Base-by-base conservation (phyloP, 2,888 invertebrate species). In the Xestia sexstrigata region DNA sequence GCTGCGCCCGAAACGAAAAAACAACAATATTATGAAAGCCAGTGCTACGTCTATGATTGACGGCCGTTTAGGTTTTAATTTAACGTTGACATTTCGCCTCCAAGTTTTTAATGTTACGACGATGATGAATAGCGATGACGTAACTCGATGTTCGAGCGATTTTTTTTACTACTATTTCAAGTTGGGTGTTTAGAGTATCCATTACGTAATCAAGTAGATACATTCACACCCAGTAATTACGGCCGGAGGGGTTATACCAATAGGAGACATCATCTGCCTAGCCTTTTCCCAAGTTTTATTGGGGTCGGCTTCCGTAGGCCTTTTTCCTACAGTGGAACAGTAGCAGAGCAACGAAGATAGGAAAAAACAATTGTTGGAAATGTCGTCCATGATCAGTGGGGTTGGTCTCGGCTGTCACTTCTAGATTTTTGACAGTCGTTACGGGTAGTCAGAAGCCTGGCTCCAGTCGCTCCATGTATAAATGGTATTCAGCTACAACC, bases 41-140 rank as follows among this genome's bases (percentile, higher is more conserved):
- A 26, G 30, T 39, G 5, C n/a, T 45, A 7, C 35, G 7, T 1
- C 20, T 15, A 55, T 81, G 83, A 83, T 70, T 83, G 81, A 83
- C 78, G 58, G 65, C 39, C 74, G 45, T 47, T 83, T 72, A 77
- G 65, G 42, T 58, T 74, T 71, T 77, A 73, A 81, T 81, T 78
- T 60, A 84, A 74, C 69, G 78, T 79, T 84, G 82, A 78, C 84
- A 79, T n/a, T 66, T 71, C 66, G 26, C n/a, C 39, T 4, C 45
- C 55, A 58, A 84, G 17, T 82, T 84, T 84, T 84, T 84, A 84
- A 84, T 76, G 74, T 71, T n/a, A 49, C 67, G 47, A 49, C 70
- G 30, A 66, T 84, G 84, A 84, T 84, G 67, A 70, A 84, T 80
- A 63, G 65, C 77, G 4, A 58, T 67, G 69, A 63, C 58, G 5